Evolutionary conservation across 1,140 invertebrate genomes (phyloP), one percentile per base, ranked within the genome.

Genomic region (Halictus rubicundus): DNA sequence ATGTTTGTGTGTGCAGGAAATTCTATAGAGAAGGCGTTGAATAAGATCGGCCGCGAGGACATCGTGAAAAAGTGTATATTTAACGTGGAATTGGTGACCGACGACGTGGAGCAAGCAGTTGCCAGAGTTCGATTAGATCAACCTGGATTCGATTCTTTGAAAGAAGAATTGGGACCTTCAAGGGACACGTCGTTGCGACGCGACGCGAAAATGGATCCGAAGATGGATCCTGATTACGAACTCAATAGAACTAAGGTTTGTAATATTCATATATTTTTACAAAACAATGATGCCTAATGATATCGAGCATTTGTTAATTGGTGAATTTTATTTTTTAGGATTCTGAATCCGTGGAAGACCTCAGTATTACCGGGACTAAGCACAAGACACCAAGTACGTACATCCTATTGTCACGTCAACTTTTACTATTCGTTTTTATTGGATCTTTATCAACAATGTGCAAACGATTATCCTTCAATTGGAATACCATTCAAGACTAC

Each of bases 31-130:
- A 96, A 97, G 86, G 98, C 97, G 2, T 93, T 99, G 19, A 96
- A 96, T 88, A 96, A 96, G 85, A 99, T 99, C 73, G 96, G 96
- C 66, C 95, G 98, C 71, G 97, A 98, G 86, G 98, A 99, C 89
- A 98, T 99, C 61, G 97, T 99, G 81, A 95, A 96, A 73, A 96
- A 97, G 82, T 98, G 98, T 91, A 97, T 98, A 88, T 97, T 97
- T 86, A 97, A 97, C 88, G 95, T 97, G 21, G 96, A 97, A 89
- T 90, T 95, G 42, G 96, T 97, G 0, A 96, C 96, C 1, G 97
- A 97, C 88, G 96, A 96, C 86, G 94, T 96, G 66, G 97, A 98
- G 89, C 95, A 95, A 91, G 96, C 96, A 39, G 94, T 97, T 25
- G 96, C 96, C 8, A 96, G 96, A 91, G 95, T 95, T 54, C 94